Evolutionary conservation across 2,797 vertebrate species (phyloP), one percentile per base, ranked within the genome.

Genomic region (Artibeus jamaicensis): DNA sequence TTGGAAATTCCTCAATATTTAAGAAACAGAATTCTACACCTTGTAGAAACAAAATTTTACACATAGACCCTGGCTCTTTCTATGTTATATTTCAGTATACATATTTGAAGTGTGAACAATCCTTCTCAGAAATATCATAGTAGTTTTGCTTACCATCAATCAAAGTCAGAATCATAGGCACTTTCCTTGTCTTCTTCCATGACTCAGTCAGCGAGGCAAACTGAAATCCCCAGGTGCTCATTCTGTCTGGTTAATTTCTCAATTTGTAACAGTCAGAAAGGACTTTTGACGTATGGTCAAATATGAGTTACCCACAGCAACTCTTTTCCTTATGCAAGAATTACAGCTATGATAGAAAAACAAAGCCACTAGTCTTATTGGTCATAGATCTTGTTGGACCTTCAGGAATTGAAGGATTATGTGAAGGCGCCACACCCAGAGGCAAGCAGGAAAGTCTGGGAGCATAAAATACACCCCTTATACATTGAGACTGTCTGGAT

Each of bases 311-410:
- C n/a, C 62, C 68, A 70, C 48, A 95, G 48, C 3, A 65, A 84
- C 88, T 83, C 39, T 95, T 93, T 96, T 86, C 89, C 92, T 96
- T 79, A 24, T 86, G 42, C 53, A 92, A 88, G 65, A 87, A 89
- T 92, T 94, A 70, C 86, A 95, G 62, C 39, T 44, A 62, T 50
- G 81, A 62, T 53, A 95, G 87, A 84, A 84, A 93, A 85, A 67
- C 26, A 95, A 97, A 96, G 26, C 83, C 37, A 96, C 94, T 73
- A 95, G 94, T 95, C 94, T 95, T 92, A 88, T 89, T 96, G 91
- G 94, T 81, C 92, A 96, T 81, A 86, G 83, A n/a, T 29, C 50
- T 93, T 94, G 71, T 22, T 55, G 50, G 50, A 53, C 50, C 50
- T 57, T 21, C 16, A 83, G 50, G 44, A 7, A 76, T 24, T 14